These are phyloP conservation scores for Pithecia hirsuta DNA, from an alignment of 2,797 vertebrate genomes.

Conservation along the genomic window DNA sequence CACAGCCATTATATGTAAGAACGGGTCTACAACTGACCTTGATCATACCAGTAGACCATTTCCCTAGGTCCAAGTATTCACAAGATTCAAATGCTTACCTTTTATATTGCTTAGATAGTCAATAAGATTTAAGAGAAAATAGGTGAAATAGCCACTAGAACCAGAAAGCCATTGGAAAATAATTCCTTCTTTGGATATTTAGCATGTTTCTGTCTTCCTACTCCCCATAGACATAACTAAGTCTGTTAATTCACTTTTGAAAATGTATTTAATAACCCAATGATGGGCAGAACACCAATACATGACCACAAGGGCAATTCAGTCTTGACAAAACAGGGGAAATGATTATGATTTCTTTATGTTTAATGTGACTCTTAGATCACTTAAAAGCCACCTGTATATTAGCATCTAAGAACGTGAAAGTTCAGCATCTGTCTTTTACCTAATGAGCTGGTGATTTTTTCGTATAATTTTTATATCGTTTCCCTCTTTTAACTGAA, in stretches of 20 bases:
- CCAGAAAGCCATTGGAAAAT: neutral
- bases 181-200: neutral
- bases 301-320: neutral
- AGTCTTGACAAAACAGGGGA: neutral
- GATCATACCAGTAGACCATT: neutral
- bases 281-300: neutral
- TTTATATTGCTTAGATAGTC: neutral
- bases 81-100: neutral
- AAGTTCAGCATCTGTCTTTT: slow-evolving; percentile 14
- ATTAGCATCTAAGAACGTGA: slow-evolving; percentile 32
- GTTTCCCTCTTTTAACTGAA: slow-evolving; percentile 17
- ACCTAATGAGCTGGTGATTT: neutral
- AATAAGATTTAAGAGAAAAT: neutral
- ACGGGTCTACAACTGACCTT: neutral
- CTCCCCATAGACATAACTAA: neutral
- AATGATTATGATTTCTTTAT: neutral
- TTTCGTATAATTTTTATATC: neutral
- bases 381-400: neutral
- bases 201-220: neutral
- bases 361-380: neutral
- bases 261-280: slow-evolving; percentile 23
- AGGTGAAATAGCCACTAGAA: neutral
- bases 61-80: neutral
- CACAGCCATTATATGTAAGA: neutral
- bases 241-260: neutral